phyloP scores from a whole-genome alignment of 2,113 vertebrate species.

The Cyanistes caeruleus region DNA sequence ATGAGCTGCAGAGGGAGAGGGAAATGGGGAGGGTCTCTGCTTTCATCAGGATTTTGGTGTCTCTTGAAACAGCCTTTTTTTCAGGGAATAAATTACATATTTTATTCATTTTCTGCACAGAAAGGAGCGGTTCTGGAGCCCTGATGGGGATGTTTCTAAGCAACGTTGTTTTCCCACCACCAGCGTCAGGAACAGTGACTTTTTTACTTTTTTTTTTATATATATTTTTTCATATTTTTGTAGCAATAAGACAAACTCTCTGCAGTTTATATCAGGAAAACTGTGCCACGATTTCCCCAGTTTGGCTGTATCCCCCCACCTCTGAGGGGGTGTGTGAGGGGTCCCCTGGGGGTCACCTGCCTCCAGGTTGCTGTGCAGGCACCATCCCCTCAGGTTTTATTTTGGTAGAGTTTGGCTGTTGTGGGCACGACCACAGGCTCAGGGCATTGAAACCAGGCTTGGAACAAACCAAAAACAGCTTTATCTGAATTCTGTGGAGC shows the following conservation, averaged over 20 bases:
- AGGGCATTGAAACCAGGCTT: background rate
- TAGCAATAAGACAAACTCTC: background rate
- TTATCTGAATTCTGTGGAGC: background rate
- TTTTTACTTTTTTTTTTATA: background rate
- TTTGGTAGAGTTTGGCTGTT: background rate
- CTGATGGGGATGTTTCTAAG: constrained; percentile 64
- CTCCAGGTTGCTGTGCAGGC: fast-evolving
- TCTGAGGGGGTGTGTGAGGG: background rate
- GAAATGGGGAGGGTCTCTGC: background rate
- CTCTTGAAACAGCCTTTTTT: background rate
- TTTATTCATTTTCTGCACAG: constrained; percentile 43
- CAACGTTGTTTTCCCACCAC: constrained; percentile 61
- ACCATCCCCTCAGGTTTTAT: fast-evolving
- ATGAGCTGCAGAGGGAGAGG: background rate
- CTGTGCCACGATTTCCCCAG: background rate
- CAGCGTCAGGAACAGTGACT: constrained; percentile 1
- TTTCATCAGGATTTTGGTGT: background rate
- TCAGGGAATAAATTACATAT: constrained; percentile 8
- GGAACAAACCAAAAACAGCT: background rate
- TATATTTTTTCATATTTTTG: background rate
- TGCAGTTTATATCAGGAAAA: background rate
- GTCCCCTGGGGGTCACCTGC: background rate
- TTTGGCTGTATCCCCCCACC: background rate
- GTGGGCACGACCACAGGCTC: background rate
- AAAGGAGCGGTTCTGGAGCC: constrained; percentile 13